Base-by-base conservation (phyloP, 2,888 invertebrate species). In the Automeris io region DNA sequence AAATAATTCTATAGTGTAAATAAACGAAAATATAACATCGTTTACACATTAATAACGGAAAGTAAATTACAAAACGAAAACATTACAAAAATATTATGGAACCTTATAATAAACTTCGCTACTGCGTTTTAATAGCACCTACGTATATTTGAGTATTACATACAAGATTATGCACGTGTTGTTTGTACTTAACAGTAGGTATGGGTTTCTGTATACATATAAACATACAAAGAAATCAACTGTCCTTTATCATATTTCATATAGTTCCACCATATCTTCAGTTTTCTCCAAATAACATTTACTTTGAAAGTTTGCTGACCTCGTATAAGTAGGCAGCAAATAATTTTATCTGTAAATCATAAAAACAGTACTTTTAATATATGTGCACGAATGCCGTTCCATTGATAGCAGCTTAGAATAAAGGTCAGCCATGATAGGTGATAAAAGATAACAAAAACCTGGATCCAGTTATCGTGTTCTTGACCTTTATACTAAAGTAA, bases 281-380 rank as follows among this genome's bases (percentile, higher is more conserved):
- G 12, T 8, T 16, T 18, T 16, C 22, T 18, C 22, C 8, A 11
- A 21, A 3, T n/a, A 7, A 3, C 5, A 22, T 34, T 54, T 61
- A 67, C 54, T 82, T 81, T 2, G 78, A 62, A 19, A 90, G 77
- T 54, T 89, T 89, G 41, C 89, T 77, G 12, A 93, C 91, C 88
- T 98, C 97, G 62, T 93, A 91, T 43, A 97, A 79, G 74, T 98
- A 98, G 13, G 97, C 95, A 21, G 94, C 97, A 58, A 98, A 88
- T 38, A 97, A 81, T 86, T 98, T 98, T 1, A 95, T 95, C 95
- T 96, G 89, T 44, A 92, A 91, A 55, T 26, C 16, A 53, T 70
- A 61, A 62, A 46, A 41, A 41, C 11, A 31, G 0, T n/a, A 12
- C 13, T 39, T 18, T 26, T 38, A 19, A 37, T 39, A 12, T 23